Evolutionary conservation across 2,888 invertebrate species (phyloP).

Genomic region (Drepana falcataria): DNA sequence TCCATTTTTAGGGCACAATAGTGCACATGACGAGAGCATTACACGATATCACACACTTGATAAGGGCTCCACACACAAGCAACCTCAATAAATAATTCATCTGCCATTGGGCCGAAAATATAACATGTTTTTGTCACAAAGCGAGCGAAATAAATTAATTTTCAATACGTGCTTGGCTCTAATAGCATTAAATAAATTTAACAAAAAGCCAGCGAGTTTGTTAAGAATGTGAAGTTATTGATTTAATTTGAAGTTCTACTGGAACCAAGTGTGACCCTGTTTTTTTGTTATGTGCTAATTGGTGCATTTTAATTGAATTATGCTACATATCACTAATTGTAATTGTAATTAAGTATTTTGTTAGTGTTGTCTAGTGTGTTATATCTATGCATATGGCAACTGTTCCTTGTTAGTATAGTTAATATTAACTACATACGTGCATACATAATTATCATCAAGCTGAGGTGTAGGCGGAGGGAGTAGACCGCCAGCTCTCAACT

Average conservation of each 20-base stretch:
- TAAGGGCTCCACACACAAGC: slow-evolving; percentile 26
- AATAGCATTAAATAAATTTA: slow-evolving; percentile 42
- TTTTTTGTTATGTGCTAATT: slow-evolving; percentile 4
- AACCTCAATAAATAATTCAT: slow-evolving; percentile 54
- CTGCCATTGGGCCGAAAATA: slow-evolving; percentile 32
- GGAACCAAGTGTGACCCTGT: slow-evolving; percentile 25
- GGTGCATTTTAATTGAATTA: not conserved
- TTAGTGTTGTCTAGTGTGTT: no score
- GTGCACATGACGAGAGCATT: slow-evolving; percentile 27
- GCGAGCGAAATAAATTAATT: slow-evolving; percentile 33
- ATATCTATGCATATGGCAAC: not conserved
- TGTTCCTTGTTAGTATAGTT: not conserved
- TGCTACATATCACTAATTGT: no score
- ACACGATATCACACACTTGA: slow-evolving; percentile 29
- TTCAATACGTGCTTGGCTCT: slow-evolving; percentile 29
- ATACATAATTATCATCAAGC: no score
- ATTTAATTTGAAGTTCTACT: slow-evolving; percentile 20
- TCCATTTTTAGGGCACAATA: slow-evolving; percentile 65
- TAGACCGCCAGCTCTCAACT: no score
- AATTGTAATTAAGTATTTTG: not conserved
- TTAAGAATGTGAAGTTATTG: slow-evolving; percentile 13
- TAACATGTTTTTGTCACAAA: slow-evolving; percentile 27
- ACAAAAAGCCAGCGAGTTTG: slow-evolving; percentile 20
- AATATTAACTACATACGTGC: no score
- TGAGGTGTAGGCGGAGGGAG: no score